Evolutionary conservation across 2,113 vertebrate species (phyloP).

Genomic region (Gila orcuttii): DNA sequence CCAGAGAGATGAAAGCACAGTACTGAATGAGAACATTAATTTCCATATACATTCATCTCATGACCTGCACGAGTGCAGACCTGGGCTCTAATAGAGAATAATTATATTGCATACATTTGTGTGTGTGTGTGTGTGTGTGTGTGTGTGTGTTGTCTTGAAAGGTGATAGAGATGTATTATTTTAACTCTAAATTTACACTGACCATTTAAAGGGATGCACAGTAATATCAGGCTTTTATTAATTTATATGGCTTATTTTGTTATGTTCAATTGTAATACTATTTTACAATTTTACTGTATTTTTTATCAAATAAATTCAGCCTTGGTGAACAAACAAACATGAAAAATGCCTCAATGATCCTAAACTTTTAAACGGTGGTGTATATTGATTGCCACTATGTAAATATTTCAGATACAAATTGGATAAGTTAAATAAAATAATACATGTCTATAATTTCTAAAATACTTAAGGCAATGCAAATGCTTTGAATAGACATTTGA

Average conservation of each 20-base stretch:
- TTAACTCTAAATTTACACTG: background rate
- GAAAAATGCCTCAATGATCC: background rate
- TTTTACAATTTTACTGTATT: background rate
- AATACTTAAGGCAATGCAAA: background rate
- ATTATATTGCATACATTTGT: background rate
- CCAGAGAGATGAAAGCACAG: conserved; percentile 34
- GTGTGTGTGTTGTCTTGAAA: conserved; percentile 18
- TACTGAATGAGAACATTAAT: conserved; percentile 41
- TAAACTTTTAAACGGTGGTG: background rate
- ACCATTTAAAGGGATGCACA: background rate
- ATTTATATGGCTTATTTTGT: background rate
- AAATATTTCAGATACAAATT: background rate
- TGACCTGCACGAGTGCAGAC: background rate
- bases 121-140: no score
- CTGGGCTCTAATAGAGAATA: background rate
- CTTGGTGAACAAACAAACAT: background rate
- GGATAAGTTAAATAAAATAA: background rate
- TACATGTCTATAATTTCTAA: background rate
- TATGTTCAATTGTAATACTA: background rate
- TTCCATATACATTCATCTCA: conserved; percentile 52
- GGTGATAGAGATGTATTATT: background rate
- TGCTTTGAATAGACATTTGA: background rate
- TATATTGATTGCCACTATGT: background rate
- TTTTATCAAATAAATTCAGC: background rate
- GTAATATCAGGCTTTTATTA: background rate